A percentile compares a stretch with the other conserved stretches of the same genome.
Conservation (phyloP, 2,888 invertebrate species). For the Cheilosia pagana region DNA sequence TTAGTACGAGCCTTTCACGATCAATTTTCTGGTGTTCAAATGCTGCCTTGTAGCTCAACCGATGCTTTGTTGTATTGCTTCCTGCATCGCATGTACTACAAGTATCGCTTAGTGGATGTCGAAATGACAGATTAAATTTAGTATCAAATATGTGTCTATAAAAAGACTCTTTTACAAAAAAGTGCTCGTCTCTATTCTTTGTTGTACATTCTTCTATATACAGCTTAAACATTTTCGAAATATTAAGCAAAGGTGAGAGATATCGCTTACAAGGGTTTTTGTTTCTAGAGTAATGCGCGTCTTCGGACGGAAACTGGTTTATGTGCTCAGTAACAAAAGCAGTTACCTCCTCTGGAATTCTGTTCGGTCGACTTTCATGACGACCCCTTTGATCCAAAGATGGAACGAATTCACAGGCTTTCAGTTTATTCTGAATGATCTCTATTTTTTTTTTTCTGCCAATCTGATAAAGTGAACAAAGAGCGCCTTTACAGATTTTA, state of each 20-base stretch:
- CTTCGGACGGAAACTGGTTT: slow-evolving; percentile 4
- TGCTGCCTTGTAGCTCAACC: too few relatives aligned
- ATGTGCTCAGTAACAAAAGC: slow-evolving; percentile 8
- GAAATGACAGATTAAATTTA: too few relatives aligned
- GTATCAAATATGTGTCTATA: too few relatives aligned
- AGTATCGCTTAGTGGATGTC: too few relatives aligned
- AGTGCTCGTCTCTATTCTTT: too few relatives aligned
- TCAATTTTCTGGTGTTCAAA: too few relatives aligned
- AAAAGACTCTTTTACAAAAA: too few relatives aligned
- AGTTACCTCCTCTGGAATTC: slow-evolving; percentile 1
- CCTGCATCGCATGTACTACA: too few relatives aligned
- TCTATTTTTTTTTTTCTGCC: slow-evolving; percentile 19
- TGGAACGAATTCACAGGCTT: slow-evolving; percentile 22
- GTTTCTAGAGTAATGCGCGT: slow-evolving; percentile 8
- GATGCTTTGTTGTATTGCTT: too few relatives aligned
- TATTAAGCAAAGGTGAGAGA: not conserved
- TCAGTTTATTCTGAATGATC: slow-evolving; percentile 20
- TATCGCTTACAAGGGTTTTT: slow-evolving; percentile 5
- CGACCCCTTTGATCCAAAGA: slow-evolving; percentile 18
- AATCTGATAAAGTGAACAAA: not conserved
- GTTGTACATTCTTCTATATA: too few relatives aligned
- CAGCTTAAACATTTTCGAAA: too few relatives aligned
- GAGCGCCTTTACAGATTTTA: slow-evolving; percentile 10
- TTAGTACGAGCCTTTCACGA: too few relatives aligned
- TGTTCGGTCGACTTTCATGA: slow-evolving; percentile 15